Percentiles rank a stretch among this genome's conserved stretches.
These are phyloP conservation scores for Glaucopsyche alexis DNA, from an alignment of 2,888 invertebrate genomes.

Conservation along the genomic window DNA sequence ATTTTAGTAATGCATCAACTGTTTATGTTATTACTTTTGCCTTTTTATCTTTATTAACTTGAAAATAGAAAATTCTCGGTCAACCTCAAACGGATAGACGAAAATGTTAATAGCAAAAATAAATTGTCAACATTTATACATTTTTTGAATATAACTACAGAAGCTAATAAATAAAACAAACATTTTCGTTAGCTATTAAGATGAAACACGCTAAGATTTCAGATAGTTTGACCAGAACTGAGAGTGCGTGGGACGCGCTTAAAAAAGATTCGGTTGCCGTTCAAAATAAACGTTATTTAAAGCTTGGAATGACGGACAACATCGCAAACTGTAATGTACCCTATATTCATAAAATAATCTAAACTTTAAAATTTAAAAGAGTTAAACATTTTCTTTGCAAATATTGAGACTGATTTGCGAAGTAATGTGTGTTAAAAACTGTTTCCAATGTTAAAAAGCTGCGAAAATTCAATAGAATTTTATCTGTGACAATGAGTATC, in stretches of 20 bases:
- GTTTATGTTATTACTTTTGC: too few relatives aligned
- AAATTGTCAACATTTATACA: neutral
- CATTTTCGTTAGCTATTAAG: constrained; percentile 16
- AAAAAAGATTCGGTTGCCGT: constrained; percentile 48
- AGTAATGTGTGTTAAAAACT: neutral
- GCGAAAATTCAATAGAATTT: neutral
- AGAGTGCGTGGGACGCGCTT: constrained; percentile 55
- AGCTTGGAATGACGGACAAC: constrained; percentile 48
- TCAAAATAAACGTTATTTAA: constrained; percentile 60
- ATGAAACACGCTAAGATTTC: constrained; percentile 28
- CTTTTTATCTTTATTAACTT: too few relatives aligned
- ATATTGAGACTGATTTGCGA: neutral
- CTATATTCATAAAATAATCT: neutral
- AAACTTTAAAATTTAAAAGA: neutral
- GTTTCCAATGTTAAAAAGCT: neutral
- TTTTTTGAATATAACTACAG: neutral
- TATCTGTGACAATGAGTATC: neutral
- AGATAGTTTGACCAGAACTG: constrained; percentile 38
- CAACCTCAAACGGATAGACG: neutral
- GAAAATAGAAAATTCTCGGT: too few relatives aligned
- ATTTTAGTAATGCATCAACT: too few relatives aligned
- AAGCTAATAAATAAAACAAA: neutral
- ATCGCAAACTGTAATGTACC: constrained; percentile 6
- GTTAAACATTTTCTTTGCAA: neutral
- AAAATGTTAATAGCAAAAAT: neutral